Percentiles rank a stretch among this genome's conserved stretches.
These are phyloP conservation scores for Neomonachus schauinslandi DNA, from an alignment of 2,113 vertebrate genomes.

Conservation along the genomic window DNA sequence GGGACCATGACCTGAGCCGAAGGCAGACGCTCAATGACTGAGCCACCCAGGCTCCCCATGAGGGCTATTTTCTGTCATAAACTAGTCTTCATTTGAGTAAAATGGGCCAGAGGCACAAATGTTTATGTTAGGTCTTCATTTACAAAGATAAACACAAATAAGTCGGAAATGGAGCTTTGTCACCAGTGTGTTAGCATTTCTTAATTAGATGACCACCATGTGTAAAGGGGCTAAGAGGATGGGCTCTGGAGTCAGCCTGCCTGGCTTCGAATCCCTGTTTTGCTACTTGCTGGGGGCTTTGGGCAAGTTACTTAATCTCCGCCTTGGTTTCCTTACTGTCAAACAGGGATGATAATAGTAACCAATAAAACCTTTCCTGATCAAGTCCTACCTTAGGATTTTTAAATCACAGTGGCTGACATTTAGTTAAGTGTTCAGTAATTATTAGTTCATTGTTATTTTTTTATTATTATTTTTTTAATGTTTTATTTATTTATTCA, in stretches of 20 bases:
- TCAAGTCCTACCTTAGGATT: neutral
- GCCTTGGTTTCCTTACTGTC: neutral
- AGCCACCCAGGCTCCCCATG: too few relatives aligned
- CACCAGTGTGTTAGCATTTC: neutral
- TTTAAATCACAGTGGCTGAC: neutral
- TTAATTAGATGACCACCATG: neutral
- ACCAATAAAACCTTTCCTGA: neutral
- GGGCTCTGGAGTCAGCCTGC: neutral
- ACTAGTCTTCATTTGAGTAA: constrained; percentile 8
- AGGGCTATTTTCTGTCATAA: constrained; percentile 38
- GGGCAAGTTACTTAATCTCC: neutral
- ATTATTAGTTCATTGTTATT: constrained; percentile 10
- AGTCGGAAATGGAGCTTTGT: neutral
- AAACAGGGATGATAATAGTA: neutral
- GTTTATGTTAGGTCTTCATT: neutral
- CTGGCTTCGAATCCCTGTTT: neutral
- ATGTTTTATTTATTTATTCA: too few relatives aligned
- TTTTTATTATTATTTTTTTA: too few relatives aligned
- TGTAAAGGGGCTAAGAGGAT: too few relatives aligned
- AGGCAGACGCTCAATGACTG: too few relatives aligned
- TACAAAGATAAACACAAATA: constrained; percentile 31
- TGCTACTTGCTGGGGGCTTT: neutral
- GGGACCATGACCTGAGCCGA: too few relatives aligned
- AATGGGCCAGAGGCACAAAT: neutral
- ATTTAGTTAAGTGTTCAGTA: neutral